Evolutionary conservation across 2,113 vertebrate species (phyloP).

Genomic region (Pelobates fuscus): DNA sequence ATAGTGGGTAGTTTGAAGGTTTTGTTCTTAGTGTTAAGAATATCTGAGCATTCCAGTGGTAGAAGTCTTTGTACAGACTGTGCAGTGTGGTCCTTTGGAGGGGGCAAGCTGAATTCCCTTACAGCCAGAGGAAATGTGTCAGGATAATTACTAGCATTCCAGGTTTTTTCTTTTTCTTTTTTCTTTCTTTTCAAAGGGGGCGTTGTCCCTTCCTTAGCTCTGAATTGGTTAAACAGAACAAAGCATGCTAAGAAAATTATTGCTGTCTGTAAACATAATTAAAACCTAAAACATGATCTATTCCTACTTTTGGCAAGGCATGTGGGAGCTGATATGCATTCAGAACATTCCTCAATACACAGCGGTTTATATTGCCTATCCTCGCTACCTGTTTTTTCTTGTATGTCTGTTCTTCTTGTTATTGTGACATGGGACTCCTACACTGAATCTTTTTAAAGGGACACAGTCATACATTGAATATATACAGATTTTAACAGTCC

Average conservation of each 20-base stretch:
- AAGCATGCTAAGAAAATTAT: slow-evolving; percentile 25
- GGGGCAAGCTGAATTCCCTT: slow-evolving; percentile 20
- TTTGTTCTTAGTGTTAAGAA: slow-evolving; percentile 5
- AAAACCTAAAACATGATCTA: background rate
- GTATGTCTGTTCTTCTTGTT: too few relatives aligned
- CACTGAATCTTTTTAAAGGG: too few relatives aligned
- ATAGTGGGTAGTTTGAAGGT: too few relatives aligned
- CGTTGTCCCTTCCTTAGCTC: slow-evolving; percentile 42
- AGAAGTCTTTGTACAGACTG: background rate
- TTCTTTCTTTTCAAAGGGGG: slow-evolving; percentile 38
- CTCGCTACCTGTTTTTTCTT: too few relatives aligned
- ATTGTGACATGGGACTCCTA: too few relatives aligned
- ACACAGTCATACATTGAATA: too few relatives aligned
- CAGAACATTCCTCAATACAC: too few relatives aligned
- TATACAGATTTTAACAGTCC: too few relatives aligned
- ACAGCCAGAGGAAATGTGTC: slow-evolving; percentile 42
- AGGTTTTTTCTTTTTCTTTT: slow-evolving; percentile 24
- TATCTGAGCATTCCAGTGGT: slow-evolving; percentile 18
- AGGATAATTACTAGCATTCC: slow-evolving; percentile 48
- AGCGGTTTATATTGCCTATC: too few relatives aligned
- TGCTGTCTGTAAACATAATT: slow-evolving; percentile 3
- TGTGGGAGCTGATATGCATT: background rate
- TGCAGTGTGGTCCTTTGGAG: slow-evolving; percentile 11
- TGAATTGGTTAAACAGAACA: slow-evolving; percentile 38
- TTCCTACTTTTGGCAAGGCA: background rate